phyloP scores from a whole-genome alignment of 2,113 vertebrate species.

The Meriones unguiculatus region DNA sequence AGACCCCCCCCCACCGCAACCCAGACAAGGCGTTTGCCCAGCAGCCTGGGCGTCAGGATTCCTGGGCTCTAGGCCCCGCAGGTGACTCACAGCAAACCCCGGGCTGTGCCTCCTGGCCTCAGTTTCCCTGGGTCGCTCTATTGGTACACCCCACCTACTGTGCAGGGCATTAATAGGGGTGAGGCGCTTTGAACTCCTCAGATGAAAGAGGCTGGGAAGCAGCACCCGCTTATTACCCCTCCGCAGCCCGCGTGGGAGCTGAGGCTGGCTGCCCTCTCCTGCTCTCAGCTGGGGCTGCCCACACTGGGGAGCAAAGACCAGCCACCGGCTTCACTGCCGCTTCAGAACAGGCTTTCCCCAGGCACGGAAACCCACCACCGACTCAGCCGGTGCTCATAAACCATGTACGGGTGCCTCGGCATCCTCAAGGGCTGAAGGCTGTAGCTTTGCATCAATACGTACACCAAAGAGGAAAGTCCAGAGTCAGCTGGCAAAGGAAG shows the following conservation, averaged over 20 bases:
- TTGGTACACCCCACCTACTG: conserved; percentile 65
- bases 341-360: not conserved
- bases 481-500: not conserved
- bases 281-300: not conserved
- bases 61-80: conserved; percentile 18
- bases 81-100: conserved; percentile 65
- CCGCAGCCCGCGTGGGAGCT: conserved; percentile 60
- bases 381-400: not conserved
- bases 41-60: conserved; percentile 44
- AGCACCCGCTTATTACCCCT: conserved; percentile 73
- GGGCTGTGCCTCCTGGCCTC: conserved; percentile 64
- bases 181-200: conserved; percentile 77
- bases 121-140: conserved; percentile 68
- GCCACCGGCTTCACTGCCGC: not conserved
- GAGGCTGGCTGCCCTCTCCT: not conserved
- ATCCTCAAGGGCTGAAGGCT: not conserved
- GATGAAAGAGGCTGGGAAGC: conserved; percentile 73
- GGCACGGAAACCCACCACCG: not conserved
- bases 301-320: not conserved
- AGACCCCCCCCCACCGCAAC: not conserved
- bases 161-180: conserved; percentile 63
- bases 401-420: not conserved
- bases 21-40: conserved; percentile 19
- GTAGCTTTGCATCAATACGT: not conserved
- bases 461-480: not conserved